Percentiles rank a stretch among this genome's conserved stretches.
These are phyloP conservation scores for Callorhinus ursinus DNA, from an alignment of 2,113 vertebrate genomes.

Conservation along the genomic window DNA sequence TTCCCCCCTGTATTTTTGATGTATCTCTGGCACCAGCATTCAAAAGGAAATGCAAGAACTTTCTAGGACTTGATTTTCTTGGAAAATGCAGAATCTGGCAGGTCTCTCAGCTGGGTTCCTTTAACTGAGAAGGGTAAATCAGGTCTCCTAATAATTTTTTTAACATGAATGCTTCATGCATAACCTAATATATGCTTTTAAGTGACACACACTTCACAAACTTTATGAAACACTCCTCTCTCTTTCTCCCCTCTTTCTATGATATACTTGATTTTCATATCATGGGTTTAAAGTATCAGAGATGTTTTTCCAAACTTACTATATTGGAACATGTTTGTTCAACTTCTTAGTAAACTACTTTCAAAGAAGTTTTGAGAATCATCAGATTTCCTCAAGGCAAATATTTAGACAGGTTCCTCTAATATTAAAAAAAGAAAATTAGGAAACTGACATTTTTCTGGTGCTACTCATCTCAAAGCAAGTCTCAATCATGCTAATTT, in stretches of 20 bases:
- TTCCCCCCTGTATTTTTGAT: not conserved
- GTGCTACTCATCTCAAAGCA: not conserved
- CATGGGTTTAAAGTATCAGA: not conserved
- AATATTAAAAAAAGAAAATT: conserved; percentile 1
- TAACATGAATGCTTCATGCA: not conserved
- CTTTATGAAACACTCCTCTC: not conserved
- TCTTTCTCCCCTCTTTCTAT: not conserved
- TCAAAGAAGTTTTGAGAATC: not conserved
- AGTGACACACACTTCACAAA: not conserved
- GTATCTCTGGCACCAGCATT: not conserved
- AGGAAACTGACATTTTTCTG: not conserved
- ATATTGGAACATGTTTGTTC: not conserved
- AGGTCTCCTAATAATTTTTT: not conserved
- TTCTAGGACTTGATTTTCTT: not conserved
- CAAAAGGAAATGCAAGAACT: not conserved
- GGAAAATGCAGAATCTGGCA: conserved; percentile 9
- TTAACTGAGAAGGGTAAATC: conserved; percentile 25
- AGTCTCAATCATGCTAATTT: not conserved
- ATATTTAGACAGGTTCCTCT: conserved; percentile 24
- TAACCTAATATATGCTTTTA: conserved; percentile 30
- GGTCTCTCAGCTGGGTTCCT: not conserved
- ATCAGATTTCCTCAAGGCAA: conserved; percentile 26
- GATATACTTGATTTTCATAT: not conserved
- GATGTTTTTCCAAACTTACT: not conserved
- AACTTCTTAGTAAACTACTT: conserved; percentile 44